These are phyloP conservation scores for Synanthedon andrenaeformis DNA, from an alignment of 2,888 invertebrate species.

Conservation along the genomic window DNA sequence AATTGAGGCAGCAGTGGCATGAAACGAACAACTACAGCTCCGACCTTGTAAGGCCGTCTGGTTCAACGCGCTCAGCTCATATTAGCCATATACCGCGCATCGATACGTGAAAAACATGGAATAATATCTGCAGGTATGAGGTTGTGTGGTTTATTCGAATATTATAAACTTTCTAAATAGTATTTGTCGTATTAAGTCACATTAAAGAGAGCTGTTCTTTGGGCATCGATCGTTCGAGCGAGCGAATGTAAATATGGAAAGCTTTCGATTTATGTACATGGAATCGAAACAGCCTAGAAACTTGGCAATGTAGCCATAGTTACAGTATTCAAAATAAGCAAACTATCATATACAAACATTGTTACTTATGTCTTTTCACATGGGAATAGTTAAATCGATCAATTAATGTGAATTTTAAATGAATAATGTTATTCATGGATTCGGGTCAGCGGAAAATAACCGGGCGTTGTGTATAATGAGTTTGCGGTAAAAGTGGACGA, in stretches of 20 bases:
- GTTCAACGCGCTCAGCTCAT: constrained; percentile 2
- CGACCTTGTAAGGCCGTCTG: constrained; percentile 38
- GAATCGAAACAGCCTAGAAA: constrained; percentile 12
- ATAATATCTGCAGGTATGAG: too few species aligned
- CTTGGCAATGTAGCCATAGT: constrained; percentile 17
- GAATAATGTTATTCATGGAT: constrained; percentile 10
- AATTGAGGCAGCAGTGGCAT: too few species aligned
- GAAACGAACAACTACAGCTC: not conserved
- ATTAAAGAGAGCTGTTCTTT: too few species aligned
- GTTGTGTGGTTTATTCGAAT: too few species aligned
- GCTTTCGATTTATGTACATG: constrained; percentile 19
- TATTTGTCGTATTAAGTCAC: not conserved
- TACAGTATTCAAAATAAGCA: not conserved
- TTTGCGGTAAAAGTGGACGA: not conserved
- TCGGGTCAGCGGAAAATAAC: constrained; percentile 11
- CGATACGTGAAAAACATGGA: not conserved
- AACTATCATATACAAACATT: too few species aligned
- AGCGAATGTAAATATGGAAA: constrained; percentile 11
- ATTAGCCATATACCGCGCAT: not conserved
- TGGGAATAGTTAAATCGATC: not conserved
- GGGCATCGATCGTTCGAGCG: constrained; percentile 20
- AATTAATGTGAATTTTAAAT: constrained; percentile 1
- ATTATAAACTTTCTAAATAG: not conserved
- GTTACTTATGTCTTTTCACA: too few species aligned
- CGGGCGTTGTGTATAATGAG: not conserved